These are phyloP conservation scores for Tyrannus savana DNA, from an alignment of 2,113 vertebrate genomes.

Conservation along the genomic window DNA sequence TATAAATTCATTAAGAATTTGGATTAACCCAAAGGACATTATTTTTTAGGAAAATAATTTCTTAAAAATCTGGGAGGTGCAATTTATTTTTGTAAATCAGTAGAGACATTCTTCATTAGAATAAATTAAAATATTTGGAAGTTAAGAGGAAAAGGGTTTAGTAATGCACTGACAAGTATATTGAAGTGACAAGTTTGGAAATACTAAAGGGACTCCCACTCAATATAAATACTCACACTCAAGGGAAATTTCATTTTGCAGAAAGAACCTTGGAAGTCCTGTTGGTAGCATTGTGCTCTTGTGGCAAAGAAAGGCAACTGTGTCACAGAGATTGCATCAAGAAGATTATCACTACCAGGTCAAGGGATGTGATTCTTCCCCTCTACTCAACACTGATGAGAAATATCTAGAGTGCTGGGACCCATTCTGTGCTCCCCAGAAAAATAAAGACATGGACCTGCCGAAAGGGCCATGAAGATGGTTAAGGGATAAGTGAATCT, in stretches of 20 bases:
- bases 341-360: not conserved
- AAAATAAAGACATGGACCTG: not conserved
- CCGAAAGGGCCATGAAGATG: not conserved
- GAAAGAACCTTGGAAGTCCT: not conserved
- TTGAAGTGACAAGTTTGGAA: not conserved
- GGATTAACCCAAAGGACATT: not conserved
- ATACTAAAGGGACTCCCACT: not conserved
- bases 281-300: not conserved
- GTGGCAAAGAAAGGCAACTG: accelerated
- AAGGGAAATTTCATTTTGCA: not conserved
- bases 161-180: not conserved
- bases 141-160: not conserved
- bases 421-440: not conserved
- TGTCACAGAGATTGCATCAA: not conserved
- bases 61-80: not conserved
- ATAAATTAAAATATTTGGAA: not conserved
- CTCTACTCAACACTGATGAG: not conserved
- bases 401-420: not conserved
- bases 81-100: not conserved
- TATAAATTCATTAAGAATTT: not conserved
- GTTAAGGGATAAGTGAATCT: not conserved
- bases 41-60: not conserved
- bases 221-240: not conserved
- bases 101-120: not conserved
- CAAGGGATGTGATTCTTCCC: not conserved